Conservation (phyloP, 2,888 invertebrate species). For the Palloptera scutellata region DNA sequence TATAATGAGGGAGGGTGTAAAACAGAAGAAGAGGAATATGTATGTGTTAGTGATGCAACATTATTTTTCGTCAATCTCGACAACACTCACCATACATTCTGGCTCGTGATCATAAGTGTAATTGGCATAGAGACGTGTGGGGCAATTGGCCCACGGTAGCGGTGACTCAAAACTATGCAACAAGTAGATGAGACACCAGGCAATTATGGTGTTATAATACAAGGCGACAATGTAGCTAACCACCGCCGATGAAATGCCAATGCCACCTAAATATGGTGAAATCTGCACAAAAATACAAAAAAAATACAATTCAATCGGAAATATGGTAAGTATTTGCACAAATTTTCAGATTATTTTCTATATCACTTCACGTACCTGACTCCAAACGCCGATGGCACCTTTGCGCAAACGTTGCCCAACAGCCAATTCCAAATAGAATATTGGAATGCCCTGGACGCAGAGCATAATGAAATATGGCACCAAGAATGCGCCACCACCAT, state of each 20-base stretch:
- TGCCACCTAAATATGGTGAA: constrained; percentile 86
- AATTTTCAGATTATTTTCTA: neutral
- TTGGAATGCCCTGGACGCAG: constrained; percentile 92
- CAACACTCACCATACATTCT: constrained; percentile 78
- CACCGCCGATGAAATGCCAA: constrained; percentile 92
- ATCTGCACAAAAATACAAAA: constrained; percentile 62
- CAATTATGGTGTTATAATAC: constrained; percentile 97
- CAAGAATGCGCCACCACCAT: constrained; percentile 95
- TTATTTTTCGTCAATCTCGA: neutral
- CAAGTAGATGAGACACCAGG: constrained; percentile 96
- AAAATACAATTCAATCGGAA: neutral
- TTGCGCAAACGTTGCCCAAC: constrained; percentile 93
- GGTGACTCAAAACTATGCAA: constrained; percentile 92
- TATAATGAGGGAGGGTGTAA: neutral
- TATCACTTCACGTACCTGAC: constrained; percentile 67
- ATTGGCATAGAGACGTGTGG: constrained; percentile 81
- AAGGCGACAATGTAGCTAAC: constrained; percentile 96
- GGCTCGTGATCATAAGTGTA: constrained; percentile 81
- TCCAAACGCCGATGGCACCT: constrained; percentile 96
- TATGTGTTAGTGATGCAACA: neutral
- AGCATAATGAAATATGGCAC: constrained; percentile 97
- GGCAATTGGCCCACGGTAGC: constrained; percentile 92
- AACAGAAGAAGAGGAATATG: constrained; percentile 10
- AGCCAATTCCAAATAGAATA: constrained; percentile 94
- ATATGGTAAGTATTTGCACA: constrained; percentile 7